phyloP scores from a whole-genome alignment of 2,113 vertebrate species.

The Rhegmatorhina hoffmannsi region DNA sequence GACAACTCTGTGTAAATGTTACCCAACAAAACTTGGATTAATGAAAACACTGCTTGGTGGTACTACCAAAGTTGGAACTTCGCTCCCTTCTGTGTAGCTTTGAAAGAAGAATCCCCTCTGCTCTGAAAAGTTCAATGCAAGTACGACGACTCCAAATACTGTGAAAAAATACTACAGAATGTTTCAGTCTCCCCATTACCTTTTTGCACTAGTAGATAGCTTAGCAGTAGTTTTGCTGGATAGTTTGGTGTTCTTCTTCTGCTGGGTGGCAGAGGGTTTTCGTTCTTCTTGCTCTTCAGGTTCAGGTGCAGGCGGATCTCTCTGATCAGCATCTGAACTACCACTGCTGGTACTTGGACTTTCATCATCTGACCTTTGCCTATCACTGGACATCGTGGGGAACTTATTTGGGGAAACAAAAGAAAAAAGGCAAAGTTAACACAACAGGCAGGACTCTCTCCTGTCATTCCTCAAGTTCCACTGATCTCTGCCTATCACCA shows the following conservation, averaged over 20 bases:
- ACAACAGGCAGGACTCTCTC: not conserved
- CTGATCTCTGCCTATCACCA: conserved; percentile 86
- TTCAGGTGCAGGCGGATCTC: conserved; percentile 87
- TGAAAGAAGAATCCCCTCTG: not conserved
- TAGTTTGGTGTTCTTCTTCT: conserved; percentile 91
- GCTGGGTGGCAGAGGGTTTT: conserved; percentile 87
- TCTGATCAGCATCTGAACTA: conserved; percentile 90
- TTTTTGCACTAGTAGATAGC: conserved; percentile 91
- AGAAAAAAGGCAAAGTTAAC: conserved; percentile 23
- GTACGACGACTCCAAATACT: not conserved
- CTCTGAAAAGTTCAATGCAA: not conserved
- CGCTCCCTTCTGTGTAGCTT: not conserved
- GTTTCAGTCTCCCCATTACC: conserved; percentile 70
- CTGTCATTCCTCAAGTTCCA: not conserved
- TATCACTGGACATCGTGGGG: conserved; percentile 89
- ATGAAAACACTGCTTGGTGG: not conserved
- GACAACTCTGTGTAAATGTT: not conserved
- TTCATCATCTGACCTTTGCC: conserved; percentile 90
- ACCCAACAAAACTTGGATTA: not conserved
- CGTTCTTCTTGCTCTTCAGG: conserved; percentile 88
- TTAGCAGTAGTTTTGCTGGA: conserved; percentile 94
- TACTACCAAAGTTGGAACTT: not conserved
- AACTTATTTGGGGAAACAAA: conserved; percentile 32
- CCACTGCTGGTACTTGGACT: conserved; percentile 93
- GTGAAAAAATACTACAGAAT: not conserved